phyloP scores from a whole-genome alignment of 1,140 invertebrate genomes.

The Wasmannia auropunctata region DNA sequence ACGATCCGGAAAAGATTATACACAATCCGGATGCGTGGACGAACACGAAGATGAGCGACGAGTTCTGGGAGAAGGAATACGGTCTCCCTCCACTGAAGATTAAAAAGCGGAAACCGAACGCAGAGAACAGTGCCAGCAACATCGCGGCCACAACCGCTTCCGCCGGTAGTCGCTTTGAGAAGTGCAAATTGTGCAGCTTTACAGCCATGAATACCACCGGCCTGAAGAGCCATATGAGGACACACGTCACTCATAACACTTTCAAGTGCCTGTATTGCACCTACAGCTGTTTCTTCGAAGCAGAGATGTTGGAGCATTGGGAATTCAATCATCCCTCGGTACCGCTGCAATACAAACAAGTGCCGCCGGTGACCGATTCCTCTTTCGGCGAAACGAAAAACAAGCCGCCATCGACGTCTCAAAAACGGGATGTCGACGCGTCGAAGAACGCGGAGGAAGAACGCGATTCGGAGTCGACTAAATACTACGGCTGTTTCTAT shows the following conservation, averaged over 20 bases:
- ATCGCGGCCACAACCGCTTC: not conserved
- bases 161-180: conserved; percentile 36
- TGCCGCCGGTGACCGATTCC: not conserved
- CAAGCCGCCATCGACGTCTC: not conserved
- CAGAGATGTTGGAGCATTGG: conserved; percentile 79
- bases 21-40: conserved; percentile 70
- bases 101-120: conserved; percentile 65
- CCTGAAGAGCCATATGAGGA: conserved; percentile 77
- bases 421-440: conserved; percentile 18
- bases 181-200: conserved; percentile 79
- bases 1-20: conserved; percentile 69
- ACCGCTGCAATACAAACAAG: conserved; percentile 63
- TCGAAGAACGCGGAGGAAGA: conserved; percentile 61
- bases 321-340: conserved; percentile 77
- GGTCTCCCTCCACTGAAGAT: conserved; percentile 69
- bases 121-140: not conserved
- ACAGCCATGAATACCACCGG: conserved; percentile 74
- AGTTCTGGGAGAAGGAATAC: conserved; percentile 83
- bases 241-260: conserved; percentile 69
- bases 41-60: conserved; percentile 72
- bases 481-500: conserved; percentile 76
- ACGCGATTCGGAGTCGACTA: conserved; percentile 9
- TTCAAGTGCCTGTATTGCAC: conserved; percentile 79
- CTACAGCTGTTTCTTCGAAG: conserved; percentile 67
- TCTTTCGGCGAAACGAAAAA: not conserved